Conservation (phyloP, 2,888 invertebrate genomes). For the Leucoma salicis region DNA sequence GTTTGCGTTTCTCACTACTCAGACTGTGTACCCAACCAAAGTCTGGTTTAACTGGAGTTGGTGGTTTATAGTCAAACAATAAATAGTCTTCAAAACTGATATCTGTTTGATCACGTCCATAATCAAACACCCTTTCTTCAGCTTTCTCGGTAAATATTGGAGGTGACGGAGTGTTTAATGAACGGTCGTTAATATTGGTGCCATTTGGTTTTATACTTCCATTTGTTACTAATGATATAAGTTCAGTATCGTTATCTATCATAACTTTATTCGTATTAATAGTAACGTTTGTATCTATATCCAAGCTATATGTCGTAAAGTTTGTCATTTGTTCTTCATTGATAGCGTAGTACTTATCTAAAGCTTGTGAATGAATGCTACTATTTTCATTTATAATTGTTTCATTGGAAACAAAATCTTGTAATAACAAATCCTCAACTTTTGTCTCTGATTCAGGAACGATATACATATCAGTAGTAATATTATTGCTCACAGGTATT, state of each 20-base stretch:
- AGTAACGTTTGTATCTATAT: neutral
- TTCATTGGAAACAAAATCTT: neutral
- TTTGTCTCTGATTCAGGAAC: neutral
- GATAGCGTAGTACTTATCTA: neutral
- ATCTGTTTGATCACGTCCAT: slow-evolving; percentile 5
- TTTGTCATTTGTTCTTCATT: neutral
- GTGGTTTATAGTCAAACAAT: slow-evolving; percentile 6
- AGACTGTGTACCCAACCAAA: slow-evolving; percentile 13
- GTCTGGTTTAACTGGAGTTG: slow-evolving; percentile 7
- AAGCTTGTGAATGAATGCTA: neutral
- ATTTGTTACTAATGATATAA: neutral
- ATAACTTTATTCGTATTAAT: neutral
- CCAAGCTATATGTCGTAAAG: neutral
- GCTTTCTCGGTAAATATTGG: slow-evolving; percentile 3
- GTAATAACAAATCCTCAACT: neutral
- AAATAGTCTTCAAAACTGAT: slow-evolving; percentile 5
- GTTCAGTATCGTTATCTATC: neutral
- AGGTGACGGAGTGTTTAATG: slow-evolving; percentile 9
- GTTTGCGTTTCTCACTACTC: slow-evolving; percentile 6
- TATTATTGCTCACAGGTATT: neutral
- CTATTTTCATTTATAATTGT: neutral
- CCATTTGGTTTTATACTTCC: neutral
- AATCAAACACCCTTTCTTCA: neutral
- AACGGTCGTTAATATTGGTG: slow-evolving; percentile 1
- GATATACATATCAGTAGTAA: neutral